Base-by-base conservation (phyloP, 1,140 invertebrate species). In the Listronotus oregonensis region DNA sequence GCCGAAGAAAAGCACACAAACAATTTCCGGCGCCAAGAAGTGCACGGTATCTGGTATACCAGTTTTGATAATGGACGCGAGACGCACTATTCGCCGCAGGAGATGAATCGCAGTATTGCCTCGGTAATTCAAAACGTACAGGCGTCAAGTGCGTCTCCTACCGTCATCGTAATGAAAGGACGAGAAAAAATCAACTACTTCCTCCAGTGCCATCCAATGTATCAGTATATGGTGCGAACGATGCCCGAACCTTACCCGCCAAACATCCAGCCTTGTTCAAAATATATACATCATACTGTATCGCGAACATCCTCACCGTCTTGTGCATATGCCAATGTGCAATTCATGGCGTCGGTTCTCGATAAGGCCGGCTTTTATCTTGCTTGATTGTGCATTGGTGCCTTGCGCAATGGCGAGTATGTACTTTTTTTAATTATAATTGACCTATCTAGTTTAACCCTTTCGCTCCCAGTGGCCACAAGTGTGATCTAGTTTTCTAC, bases 321-420 rank as follows among this genome's bases (percentile, higher is more conserved):
- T 40, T 40, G 39, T 40, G 39, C 39, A 40, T 40, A 40, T 40
- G 39, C 39, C 39, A 40, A 40, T 40, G 39, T 40, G 39, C 39
- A 40, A 40, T 40, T 40, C 39, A 40, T 40, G 39, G 39, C 39
- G 39, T 40, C 39, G 39, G 39, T 40, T 40, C 39, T 40, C 39
- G 39, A 40, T 40, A 40, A 40, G 39, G 39, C 39, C 39, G 39
- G 39, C 7, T 40, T 40, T 40, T 40, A 40, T 40, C 39, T 40
- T 40, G 39, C 39, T 7, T 40, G 39, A 40, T 40, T 40, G 39
- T 40, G 21, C 21, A 27, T 27, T 27, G 21, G 21, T 27, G 21
- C 21, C 21, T 27, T 27, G 21, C 5, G 21, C 21, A 27, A 27
- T 27, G 21, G 21, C 21, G 21, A 27, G 21, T 27, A 27, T 27